Evolutionary conservation across 2,113 vertebrate genomes (phyloP).

Genomic region (Pomatorhinus ruficollis): DNA sequence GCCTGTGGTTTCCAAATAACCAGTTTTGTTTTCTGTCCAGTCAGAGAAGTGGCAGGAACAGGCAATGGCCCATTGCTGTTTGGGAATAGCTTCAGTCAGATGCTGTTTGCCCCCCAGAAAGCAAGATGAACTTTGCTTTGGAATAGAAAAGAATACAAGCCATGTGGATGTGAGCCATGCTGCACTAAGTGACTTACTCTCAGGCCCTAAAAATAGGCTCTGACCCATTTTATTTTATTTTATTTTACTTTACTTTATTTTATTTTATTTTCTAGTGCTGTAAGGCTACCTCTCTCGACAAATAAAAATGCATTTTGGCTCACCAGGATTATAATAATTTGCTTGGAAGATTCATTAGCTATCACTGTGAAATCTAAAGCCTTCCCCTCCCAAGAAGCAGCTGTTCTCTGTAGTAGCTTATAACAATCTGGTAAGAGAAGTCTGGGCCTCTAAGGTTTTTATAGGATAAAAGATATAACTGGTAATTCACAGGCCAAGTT

Average conservation of each 20-base stretch:
- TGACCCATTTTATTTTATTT: slow-evolving; percentile 27
- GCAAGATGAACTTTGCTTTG: not conserved
- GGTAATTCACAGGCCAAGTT: not conserved
- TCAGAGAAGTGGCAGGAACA: not conserved
- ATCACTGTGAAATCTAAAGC: not conserved
- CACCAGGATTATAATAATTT: not conserved
- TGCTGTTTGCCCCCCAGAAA: not conserved
- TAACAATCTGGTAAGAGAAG: not conserved
- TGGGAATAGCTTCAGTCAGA: not conserved
- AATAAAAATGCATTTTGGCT: not conserved
- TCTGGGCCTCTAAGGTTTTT: not conserved
- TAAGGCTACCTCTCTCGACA: not conserved
- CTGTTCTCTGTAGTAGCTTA: not conserved
- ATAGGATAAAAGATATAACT: not conserved
- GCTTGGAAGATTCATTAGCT: not conserved
- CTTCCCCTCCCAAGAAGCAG: not conserved
- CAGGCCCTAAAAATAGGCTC: not conserved
- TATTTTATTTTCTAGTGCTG: slow-evolving; percentile 18
- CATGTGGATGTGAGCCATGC: not conserved
- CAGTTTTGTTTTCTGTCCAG: not conserved
- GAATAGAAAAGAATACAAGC: not conserved
- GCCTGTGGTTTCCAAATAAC: not conserved
- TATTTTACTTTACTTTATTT: too few relatives aligned
- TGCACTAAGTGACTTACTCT: not conserved
- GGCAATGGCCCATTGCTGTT: not conserved